Evolutionary conservation across 2,113 vertebrate genomes (phyloP).

Genomic region (Zosterops hypoxanthus): DNA sequence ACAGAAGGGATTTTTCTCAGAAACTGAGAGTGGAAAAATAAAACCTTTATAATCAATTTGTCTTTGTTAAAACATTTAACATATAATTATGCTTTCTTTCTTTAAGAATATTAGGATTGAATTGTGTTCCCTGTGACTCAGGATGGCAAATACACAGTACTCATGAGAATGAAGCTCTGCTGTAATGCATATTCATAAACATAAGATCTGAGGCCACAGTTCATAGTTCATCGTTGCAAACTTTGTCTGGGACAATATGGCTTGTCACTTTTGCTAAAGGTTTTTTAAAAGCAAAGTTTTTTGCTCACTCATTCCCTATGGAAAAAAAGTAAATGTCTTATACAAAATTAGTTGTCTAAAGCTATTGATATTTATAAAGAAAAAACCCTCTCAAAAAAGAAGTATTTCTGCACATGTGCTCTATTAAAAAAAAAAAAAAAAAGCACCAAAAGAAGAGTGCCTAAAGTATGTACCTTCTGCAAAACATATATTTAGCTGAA

Average conservation of each 20-base stretch:
- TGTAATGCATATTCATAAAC: background rate
- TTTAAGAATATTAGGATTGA: background rate
- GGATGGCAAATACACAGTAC: background rate
- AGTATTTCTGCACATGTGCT: background rate
- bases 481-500: background rate
- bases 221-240: background rate
- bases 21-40: background rate
- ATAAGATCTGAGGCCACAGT: background rate
- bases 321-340: background rate
- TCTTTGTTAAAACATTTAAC: background rate
- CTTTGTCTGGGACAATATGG: background rate
- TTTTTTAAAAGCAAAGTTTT: background rate
- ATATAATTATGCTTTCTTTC: background rate
- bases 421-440: background rate
- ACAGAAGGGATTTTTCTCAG: background rate
- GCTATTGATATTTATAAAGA: background rate
- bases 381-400: background rate
- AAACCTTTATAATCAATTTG: background rate
- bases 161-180: background rate
- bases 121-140: background rate
- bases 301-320: background rate
- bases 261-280: background rate
- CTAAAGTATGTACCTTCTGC: background rate
- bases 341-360: background rate
- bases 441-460: background rate